Evolutionary conservation across 1,140 invertebrate genomes (phyloP).

Genomic region (Drosophila ficusphila): DNA sequence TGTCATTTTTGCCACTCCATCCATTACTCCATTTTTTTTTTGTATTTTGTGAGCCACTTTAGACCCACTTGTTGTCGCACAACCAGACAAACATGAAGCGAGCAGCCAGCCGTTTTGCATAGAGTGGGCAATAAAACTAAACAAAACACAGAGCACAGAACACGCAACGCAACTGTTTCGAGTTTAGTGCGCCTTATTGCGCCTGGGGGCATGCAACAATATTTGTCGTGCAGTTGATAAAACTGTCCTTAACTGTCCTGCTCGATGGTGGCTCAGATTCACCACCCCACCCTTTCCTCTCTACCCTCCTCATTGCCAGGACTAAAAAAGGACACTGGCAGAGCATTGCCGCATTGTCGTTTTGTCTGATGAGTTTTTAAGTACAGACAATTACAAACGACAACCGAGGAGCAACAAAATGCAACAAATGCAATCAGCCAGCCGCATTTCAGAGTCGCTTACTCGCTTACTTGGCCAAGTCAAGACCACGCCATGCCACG

Average conservation of each 20-base stretch:
- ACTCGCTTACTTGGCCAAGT: slow-evolving; percentile 25
- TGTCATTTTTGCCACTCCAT: slow-evolving; percentile 20
- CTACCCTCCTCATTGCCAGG: slow-evolving; percentile 13
- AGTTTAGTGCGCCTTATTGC: slow-evolving; percentile 41
- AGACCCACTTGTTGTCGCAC: slow-evolving; percentile 33
- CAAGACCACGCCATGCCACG: slow-evolving; percentile 2
- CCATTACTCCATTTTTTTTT: no score
- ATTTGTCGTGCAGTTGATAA: slow-evolving; percentile 62
- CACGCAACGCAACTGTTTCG: slow-evolving; percentile 40
- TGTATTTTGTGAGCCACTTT: no score
- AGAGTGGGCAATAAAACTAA: slow-evolving; percentile 40
- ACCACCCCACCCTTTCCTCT: no score
- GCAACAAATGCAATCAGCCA: slow-evolving; percentile 54
- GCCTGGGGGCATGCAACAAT: slow-evolving; percentile 56
- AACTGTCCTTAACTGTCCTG: slow-evolving; percentile 36
- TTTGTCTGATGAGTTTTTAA: slow-evolving; percentile 81
- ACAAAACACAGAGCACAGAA: no score
- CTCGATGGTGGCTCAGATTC: slow-evolving; percentile 28
- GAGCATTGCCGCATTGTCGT: slow-evolving; percentile 64
- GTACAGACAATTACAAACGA: slow-evolving; percentile 77
- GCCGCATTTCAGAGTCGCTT: slow-evolving; percentile 8
- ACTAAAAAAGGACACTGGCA: slow-evolving; percentile 1
- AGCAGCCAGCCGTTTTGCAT: slow-evolving; percentile 34
- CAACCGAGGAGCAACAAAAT: slow-evolving; percentile 52
- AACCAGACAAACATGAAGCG: slow-evolving; percentile 33